These are phyloP conservation scores for Argentina silus DNA, from an alignment of 2,797 vertebrate species.

Conservation along the genomic window DNA sequence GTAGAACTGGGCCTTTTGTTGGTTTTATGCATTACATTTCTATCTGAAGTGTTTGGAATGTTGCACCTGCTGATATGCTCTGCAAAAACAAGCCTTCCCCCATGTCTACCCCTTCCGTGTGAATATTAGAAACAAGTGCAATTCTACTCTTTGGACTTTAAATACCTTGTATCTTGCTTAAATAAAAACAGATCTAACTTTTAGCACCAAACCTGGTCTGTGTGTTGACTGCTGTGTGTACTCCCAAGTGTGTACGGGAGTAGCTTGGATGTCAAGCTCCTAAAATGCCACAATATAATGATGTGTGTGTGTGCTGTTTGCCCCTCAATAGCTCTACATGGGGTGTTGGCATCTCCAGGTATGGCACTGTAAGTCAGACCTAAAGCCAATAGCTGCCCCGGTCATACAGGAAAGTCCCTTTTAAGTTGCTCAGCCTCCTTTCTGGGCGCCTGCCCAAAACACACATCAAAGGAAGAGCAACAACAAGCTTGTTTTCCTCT, in stretches of 20 bases:
- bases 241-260: too few species aligned
- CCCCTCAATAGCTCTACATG: too few species aligned
- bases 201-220: conserved; percentile 22
- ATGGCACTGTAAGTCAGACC: neutral
- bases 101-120: conserved; percentile 21
- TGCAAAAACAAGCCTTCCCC: conserved; percentile 13
- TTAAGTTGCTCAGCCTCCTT: neutral
- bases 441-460: neutral
- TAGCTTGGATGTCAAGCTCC: too few species aligned
- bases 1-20: neutral
- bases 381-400: neutral
- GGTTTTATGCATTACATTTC: neutral
- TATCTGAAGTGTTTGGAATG: neutral
- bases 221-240: neutral
- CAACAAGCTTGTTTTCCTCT: neutral
- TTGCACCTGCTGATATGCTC: conserved; percentile 2
- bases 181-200: conserved; percentile 56
- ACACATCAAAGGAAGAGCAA: neutral
- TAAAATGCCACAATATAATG: too few species aligned
- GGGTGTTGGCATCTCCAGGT: neutral
- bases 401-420: neutral
- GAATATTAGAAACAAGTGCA: conserved; percentile 49
- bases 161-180: conserved; percentile 49
- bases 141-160: conserved; percentile 48
- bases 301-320: too few species aligned